Base-by-base conservation (phyloP, 2,888 invertebrate species). In the Arenicola marina region DNA sequence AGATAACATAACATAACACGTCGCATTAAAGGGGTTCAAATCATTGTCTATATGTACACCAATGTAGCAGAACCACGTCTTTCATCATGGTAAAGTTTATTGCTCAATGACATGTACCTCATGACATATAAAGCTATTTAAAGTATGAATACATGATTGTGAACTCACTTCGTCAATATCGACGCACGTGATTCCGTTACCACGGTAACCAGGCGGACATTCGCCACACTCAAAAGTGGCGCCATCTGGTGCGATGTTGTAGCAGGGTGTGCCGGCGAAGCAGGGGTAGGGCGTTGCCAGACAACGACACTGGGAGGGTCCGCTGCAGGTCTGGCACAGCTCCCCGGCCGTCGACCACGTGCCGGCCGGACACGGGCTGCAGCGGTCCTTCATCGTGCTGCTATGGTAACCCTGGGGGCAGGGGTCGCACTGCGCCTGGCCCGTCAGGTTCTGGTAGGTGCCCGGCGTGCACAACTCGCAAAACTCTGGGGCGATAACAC, bases 101-200 rank as follows among this genome's bases (percentile, higher is more conserved):
- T n/a, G n/a, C n/a, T n/a, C n/a, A n/a, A n/a, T n/a, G n/a, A n/a
- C n/a, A n/a, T n/a, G n/a, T n/a, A n/a, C n/a, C n/a, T n/a, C n/a
- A n/a, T n/a, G n/a, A n/a, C n/a, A n/a, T n/a, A n/a, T n/a, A n/a
- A n/a, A n/a, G n/a, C n/a, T n/a, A n/a, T n/a, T n/a, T n/a, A n/a
- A n/a, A n/a, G n/a, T n/a, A n/a, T n/a, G n/a, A n/a, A n/a, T n/a
- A n/a, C n/a, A n/a, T n/a, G n/a, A n/a, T 48, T 48, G 43, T 4
- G 26, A 4, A 48, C 56, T 28, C 58, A 77, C 78, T 74, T 78
- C 78, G 66, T 78, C 70, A 34, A 76, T 67, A 65, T 78, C 78
- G 4, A 72, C 62, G 67, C 78, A 78, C 1, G 69, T 70, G 24
- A 63, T 60, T 1, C 78, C 78, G 58, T 76, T 71, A 0, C 77